phyloP scores from a whole-genome alignment of 1,140 invertebrate species.

The Ectropis grisescens region DNA sequence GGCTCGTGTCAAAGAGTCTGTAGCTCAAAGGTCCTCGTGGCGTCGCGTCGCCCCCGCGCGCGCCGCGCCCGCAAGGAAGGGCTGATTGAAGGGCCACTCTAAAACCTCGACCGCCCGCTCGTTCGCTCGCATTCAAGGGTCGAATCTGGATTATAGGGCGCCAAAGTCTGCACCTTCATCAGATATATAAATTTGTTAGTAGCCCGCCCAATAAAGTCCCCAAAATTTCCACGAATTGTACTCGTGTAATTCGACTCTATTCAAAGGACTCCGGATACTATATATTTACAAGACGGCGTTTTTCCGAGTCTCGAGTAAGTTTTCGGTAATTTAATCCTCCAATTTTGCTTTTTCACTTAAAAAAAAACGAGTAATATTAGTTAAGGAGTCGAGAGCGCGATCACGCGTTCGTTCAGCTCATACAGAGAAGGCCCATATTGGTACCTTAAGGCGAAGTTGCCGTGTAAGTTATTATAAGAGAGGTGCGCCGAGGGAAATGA shows the following conservation, averaged over 20 bases:
- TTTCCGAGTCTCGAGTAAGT: too few species aligned
- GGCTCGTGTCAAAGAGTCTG: conserved; percentile 66
- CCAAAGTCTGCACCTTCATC: conserved; percentile 62
- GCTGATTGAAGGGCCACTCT: conserved; percentile 68
- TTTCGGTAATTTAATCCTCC: too few species aligned
- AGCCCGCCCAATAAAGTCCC: conserved; percentile 42
- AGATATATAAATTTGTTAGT: conserved; percentile 61
- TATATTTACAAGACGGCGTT: too few species aligned
- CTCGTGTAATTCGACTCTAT: conserved; percentile 40
- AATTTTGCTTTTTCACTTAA: too few species aligned
- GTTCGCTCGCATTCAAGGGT: conserved; percentile 64
- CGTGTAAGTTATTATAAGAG: conserved; percentile 68
- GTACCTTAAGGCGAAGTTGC: conserved; percentile 53
- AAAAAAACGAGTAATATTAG: too few species aligned
- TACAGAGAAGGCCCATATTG: neutral
- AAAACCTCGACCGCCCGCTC: conserved; percentile 62
- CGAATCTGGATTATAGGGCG: conserved; percentile 66
- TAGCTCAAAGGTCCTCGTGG: conserved; percentile 60
- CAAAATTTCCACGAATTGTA: conserved; percentile 59
- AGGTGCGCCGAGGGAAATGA: conserved; percentile 66
- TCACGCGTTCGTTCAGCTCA: too few species aligned
- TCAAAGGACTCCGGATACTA: conserved; percentile 12
- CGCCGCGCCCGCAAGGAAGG: conserved; percentile 47
- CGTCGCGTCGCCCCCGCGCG: conserved; percentile 18
- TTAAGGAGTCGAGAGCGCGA: too few species aligned